Evolutionary conservation across 2,113 vertebrate genomes (phyloP).

Genomic region (Zapornia atra): DNA sequence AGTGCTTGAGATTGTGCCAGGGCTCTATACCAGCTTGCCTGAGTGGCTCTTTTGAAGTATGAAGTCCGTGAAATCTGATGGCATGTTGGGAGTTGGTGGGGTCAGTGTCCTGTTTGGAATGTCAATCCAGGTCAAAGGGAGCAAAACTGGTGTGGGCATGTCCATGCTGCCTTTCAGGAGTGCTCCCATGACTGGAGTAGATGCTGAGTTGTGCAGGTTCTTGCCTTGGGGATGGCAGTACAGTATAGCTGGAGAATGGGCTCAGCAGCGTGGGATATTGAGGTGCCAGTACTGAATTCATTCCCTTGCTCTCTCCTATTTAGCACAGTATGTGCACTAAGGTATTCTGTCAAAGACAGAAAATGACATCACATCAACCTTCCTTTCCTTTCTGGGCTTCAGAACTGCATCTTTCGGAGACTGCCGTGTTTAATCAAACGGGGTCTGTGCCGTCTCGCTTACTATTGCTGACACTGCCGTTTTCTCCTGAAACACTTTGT

Average conservation of each 20-base stretch:
- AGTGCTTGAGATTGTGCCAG: not conserved
- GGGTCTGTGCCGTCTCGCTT: not conserved
- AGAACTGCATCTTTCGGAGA: not conserved
- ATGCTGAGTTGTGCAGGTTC: not conserved
- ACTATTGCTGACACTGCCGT: not conserved
- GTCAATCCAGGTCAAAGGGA: not conserved
- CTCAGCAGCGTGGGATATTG: fast-evolving
- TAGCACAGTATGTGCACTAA: not conserved
- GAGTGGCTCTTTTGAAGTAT: not conserved
- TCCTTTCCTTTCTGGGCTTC: not conserved
- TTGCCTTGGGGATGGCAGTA: not conserved
- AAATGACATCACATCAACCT: not conserved
- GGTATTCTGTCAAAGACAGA: not conserved
- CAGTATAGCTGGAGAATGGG: not conserved
- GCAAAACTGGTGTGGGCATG: fast-evolving
- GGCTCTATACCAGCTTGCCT: not conserved
- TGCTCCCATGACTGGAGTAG: not conserved
- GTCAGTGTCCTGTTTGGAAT: not conserved
- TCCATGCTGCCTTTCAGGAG: not conserved
- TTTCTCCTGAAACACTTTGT: not conserved
- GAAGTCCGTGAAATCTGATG: not conserved
- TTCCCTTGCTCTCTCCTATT: not conserved
- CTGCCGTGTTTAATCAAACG: not conserved
- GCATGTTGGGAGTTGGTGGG: fast-evolving
- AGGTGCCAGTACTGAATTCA: not conserved